Conservation (phyloP, 2,888 invertebrate species). For the Petrophora chlorosata region DNA sequence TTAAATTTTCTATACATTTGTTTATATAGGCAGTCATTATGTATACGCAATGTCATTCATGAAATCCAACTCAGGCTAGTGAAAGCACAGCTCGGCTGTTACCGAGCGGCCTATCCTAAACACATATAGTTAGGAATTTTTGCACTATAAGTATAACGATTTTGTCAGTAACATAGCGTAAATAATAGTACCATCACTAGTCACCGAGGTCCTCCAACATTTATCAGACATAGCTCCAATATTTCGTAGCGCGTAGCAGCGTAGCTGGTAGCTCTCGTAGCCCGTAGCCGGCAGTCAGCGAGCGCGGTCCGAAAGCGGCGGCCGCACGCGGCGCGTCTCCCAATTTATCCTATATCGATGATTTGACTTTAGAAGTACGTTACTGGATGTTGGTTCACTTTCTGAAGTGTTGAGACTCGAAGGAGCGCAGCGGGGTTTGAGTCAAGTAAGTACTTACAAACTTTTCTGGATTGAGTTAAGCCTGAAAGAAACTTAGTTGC, state of each 20-base stretch:
- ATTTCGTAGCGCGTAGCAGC: slow-evolving; percentile 28
- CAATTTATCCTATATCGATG: slow-evolving; percentile 34
- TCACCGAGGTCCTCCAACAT: slow-evolving; percentile 4
- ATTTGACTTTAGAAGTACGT: slow-evolving; percentile 26
- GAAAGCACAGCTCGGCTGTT: too few relatives aligned
- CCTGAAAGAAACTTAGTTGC: too few relatives aligned
- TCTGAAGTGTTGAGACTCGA: slow-evolving; percentile 42
- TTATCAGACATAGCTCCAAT: slow-evolving; percentile 28
- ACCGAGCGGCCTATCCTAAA: too few relatives aligned
- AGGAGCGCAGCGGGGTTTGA: slow-evolving; percentile 22
- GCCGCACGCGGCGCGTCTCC: slow-evolving; percentile 59
- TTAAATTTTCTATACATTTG: too few relatives aligned
- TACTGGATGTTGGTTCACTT: too few relatives aligned
- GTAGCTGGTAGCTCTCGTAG: slow-evolving; percentile 56
- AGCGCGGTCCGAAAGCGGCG: slow-evolving; percentile 68
- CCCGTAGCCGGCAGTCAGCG: slow-evolving; percentile 62
- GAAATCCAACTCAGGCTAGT: too few relatives aligned
- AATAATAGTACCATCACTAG: too few relatives aligned
- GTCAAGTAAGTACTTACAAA: slow-evolving; percentile 22
- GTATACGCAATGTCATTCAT: too few relatives aligned
- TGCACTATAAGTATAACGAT: too few relatives aligned
- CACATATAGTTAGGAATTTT: too few relatives aligned
- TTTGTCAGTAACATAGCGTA: too few relatives aligned
- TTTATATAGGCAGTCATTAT: too few relatives aligned
- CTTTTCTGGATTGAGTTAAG: background rate